A percentile compares a stretch with the other conserved stretches of the same genome.
phyloP scores from a whole-genome alignment of 2,113 vertebrate species.

The Perca schrenkii region DNA sequence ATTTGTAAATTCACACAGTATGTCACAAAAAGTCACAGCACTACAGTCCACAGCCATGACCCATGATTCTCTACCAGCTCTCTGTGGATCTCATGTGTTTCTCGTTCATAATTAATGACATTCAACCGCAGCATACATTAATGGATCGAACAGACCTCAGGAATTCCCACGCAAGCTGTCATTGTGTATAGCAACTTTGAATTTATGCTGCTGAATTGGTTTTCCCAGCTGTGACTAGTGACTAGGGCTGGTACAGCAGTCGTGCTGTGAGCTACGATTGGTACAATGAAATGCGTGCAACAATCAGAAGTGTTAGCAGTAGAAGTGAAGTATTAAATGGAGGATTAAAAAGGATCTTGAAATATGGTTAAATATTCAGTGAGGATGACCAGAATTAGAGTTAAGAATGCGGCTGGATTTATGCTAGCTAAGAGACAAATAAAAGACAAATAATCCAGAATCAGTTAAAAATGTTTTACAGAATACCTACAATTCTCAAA shows the following conservation, averaged over 20 bases:
- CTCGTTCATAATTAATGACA: constrained; percentile 83
- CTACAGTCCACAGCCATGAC: constrained; percentile 14
- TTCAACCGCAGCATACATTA: constrained; percentile 81
- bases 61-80: constrained; percentile 49
- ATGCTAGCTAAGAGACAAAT: background rate
- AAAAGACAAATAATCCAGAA: background rate
- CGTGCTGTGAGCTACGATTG: constrained; percentile 22
- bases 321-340: background rate
- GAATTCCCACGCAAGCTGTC: constrained; percentile 78
- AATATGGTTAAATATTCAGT: background rate
- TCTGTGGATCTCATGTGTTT: constrained; percentile 66
- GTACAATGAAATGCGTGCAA: constrained; percentile 10
- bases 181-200: constrained; percentile 60
- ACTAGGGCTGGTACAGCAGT: constrained; percentile 7
- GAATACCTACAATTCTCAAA: background rate
- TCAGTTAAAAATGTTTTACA: background rate
- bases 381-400: background rate
- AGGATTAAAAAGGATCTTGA: constrained; percentile 3
- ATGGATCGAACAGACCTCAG: constrained; percentile 79
- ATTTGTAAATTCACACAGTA: background rate
- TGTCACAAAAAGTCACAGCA: constrained; percentile 10
- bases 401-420: background rate
- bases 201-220: constrained; percentile 48
- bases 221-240: constrained; percentile 35
- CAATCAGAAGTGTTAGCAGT: background rate